Conservation (phyloP, 1,140 invertebrate species). For the Ostrea edulis region DNA sequence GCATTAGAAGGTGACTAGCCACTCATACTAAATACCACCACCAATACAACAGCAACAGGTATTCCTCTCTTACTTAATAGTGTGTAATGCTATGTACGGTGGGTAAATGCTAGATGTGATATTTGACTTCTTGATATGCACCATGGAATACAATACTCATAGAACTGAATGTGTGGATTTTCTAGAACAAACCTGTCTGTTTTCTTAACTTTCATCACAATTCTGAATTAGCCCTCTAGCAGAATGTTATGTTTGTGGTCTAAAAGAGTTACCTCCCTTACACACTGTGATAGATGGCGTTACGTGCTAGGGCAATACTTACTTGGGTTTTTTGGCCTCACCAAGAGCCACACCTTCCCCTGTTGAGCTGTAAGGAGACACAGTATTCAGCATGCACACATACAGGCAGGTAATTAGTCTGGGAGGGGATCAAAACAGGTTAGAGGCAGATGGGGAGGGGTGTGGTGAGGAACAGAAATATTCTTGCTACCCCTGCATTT, state of each 20-base stretch:
- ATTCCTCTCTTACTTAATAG: too few species aligned
- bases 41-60: not conserved
- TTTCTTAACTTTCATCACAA: too few species aligned
- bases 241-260: not conserved
- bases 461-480: not conserved
- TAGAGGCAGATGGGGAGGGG: not conserved
- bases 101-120: not conserved
- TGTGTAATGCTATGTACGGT: not conserved
- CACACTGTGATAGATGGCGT: slow-evolving; percentile 30
- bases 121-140: not conserved
- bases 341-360: slow-evolving; percentile 65
- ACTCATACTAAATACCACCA: slow-evolving; percentile 18
- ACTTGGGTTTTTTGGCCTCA: slow-evolving; percentile 72
- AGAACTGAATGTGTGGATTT: too few species aligned
- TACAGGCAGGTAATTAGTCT: not conserved
- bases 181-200: too few species aligned
- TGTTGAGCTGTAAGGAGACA: slow-evolving; percentile 69
- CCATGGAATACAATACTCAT: not conserved
- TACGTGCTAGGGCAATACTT: slow-evolving; percentile 55
- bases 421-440: slow-evolving; percentile 4
- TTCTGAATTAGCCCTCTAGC: too few species aligned
- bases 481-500: not conserved
- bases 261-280: not conserved
- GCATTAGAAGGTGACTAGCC: slow-evolving; percentile 3
- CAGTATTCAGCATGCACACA: slow-evolving; percentile 40